Base-by-base conservation (phyloP, 2,888 invertebrate species). In the Zygaena filipendulae region DNA sequence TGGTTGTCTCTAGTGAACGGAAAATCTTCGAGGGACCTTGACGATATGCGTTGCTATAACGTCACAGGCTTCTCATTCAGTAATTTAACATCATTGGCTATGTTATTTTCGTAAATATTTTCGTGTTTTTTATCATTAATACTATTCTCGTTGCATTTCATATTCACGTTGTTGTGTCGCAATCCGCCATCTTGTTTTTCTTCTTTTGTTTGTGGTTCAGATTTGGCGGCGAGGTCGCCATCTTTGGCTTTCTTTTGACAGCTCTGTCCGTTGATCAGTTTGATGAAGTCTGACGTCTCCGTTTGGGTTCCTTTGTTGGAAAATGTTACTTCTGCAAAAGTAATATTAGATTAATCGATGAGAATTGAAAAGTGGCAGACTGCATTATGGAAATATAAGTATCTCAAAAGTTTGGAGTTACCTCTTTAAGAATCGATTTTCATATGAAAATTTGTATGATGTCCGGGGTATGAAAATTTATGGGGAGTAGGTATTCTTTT, bases 31-130 rank as follows among this genome's bases (percentile, higher is more conserved):
- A 72, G 52, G 11, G 77, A 77, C 38, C 52, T 59, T 2, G 72
- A 59, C 0, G 74, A 68, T 33, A 61, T 56, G 52, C 64, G 62
- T 46, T 70, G 75, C 75, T 75, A 74, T 75, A 74, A 75, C 3
- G 56, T 57, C 2, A 57, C 66, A 0, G 59, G 48, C 41, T 53
- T 63, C 3, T 64, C 66, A 42, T 55, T 61, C 12, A 39, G 40
- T 35, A 41, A 35, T 22, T 40, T 30, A 10, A 43, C 42, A 30
- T 36, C 43, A 13, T 24, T 45, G 21, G 35, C 25, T 29, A 27
- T 41, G 18, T 35, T 35, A 27, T 20, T 32, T 16, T 34, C 25
- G 14, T 40, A 34, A 12, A 31, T 35, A n/a, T n/a, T n/a, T n/a
- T n/a, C n/a, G n/a, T n/a, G n/a, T n/a, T n/a, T n/a, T n/a, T n/a